phyloP scores from a whole-genome alignment of 1,140 invertebrate species.

The Orius laevigatus region DNA sequence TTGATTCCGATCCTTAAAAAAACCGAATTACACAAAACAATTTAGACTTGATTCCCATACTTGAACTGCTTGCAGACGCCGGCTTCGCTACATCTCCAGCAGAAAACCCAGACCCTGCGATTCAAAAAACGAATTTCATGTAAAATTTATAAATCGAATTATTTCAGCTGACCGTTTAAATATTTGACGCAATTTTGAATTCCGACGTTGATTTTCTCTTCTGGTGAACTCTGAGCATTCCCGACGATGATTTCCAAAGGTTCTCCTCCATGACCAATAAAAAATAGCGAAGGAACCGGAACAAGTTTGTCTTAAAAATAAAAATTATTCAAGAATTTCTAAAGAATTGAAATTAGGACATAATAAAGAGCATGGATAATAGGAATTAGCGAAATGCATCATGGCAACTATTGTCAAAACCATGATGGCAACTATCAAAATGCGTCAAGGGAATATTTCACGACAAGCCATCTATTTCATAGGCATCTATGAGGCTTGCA shows the following conservation, averaged over 20 bases:
- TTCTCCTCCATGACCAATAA: slow-evolving; percentile 59
- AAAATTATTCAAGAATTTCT: slow-evolving; percentile 8
- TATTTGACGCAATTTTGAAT: slow-evolving; percentile 13
- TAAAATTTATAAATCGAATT: neutral
- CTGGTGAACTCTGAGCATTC: slow-evolving; percentile 20
- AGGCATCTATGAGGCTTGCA: too few relatives aligned
- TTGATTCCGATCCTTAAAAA: neutral
- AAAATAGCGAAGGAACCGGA: slow-evolving; percentile 67
- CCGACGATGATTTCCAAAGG: slow-evolving; percentile 61
- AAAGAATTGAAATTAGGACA: slow-evolving; percentile 18
- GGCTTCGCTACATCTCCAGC: too few relatives aligned
- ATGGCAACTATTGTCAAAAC: too few relatives aligned
- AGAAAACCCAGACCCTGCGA: too few relatives aligned
- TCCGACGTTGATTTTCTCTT: slow-evolving; percentile 1
- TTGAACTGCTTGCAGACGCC: neutral
- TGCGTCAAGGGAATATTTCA: too few relatives aligned
- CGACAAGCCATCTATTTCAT: too few relatives aligned
- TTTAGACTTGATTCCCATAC: neutral
- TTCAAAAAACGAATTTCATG: neutral
- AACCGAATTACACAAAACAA: neutral
- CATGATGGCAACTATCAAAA: too few relatives aligned
- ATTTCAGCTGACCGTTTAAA: too few relatives aligned
- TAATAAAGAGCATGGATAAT: slow-evolving; percentile 14
- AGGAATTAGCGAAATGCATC: too few relatives aligned
- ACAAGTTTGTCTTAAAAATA: slow-evolving; percentile 53